Evolutionary conservation across 2,797 vertebrate species (phyloP).

Genomic region (Cryptoblepharus egeriae): DNA sequence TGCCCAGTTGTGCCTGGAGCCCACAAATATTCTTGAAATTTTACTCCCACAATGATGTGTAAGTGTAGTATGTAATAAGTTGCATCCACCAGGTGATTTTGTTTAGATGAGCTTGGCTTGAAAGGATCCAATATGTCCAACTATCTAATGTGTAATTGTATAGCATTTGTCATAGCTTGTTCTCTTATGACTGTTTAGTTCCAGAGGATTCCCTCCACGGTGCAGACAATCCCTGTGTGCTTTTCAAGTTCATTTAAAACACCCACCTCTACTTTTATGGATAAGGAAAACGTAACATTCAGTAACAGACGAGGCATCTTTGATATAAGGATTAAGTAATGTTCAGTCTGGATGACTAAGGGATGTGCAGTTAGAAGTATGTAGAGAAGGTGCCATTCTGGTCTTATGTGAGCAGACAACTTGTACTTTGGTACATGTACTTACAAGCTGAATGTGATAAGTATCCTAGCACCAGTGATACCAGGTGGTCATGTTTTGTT

Average conservation of each 20-base stretch:
- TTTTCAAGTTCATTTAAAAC: not conserved
- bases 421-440: too few relatives aligned
- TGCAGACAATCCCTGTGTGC: not conserved
- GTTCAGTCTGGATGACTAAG: too few relatives aligned
- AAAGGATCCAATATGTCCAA: not conserved
- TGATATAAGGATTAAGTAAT: not conserved
- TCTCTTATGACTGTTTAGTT: not conserved
- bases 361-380: too few relatives aligned
- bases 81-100: not conserved
- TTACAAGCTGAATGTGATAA: too few relatives aligned
- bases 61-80: not conserved
- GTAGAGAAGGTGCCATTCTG: too few relatives aligned
- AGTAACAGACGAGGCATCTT: not conserved
- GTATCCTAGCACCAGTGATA: too few relatives aligned
- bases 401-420: too few relatives aligned
- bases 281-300: not conserved
- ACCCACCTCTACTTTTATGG: not conserved
- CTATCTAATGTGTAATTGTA: not conserved
- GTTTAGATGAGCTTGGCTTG: not conserved
- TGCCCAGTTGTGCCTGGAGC: too few relatives aligned
- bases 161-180: not conserved
- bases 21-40: too few relatives aligned
- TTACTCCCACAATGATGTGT: too few relatives aligned
- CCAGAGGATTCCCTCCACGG: not conserved
- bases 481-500: too few relatives aligned